phyloP scores from a whole-genome alignment of 1,140 invertebrate genomes.

The Sitodiplosis mosellana region DNA sequence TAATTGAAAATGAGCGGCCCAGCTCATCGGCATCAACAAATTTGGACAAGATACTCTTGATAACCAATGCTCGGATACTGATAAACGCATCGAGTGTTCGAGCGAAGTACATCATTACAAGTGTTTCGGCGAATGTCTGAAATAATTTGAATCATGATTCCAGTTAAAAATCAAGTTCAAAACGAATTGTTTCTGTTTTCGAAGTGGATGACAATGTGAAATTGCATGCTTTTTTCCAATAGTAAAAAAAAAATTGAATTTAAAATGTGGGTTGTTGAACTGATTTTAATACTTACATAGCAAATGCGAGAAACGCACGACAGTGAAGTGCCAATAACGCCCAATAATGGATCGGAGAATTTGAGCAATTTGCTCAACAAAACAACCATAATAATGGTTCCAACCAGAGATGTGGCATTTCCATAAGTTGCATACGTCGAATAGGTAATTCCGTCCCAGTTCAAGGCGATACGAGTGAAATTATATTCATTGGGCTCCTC shows the following conservation, averaged over 20 bases:
- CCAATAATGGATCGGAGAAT: conserved; percentile 18
- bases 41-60: conserved; percentile 21
- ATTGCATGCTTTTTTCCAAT: too few relatives aligned
- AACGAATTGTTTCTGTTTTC: neutral
- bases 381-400: conserved; percentile 21
- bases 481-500: neutral
- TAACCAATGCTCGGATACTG: conserved; percentile 18
- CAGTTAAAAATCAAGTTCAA: too few relatives aligned
- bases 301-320: conserved; percentile 16
- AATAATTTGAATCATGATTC: too few relatives aligned
- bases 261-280: too few relatives aligned
- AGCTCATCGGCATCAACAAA: conserved; percentile 20
- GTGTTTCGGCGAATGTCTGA: neutral
- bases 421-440: conserved; percentile 17
- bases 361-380: conserved; percentile 21
- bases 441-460: conserved; percentile 22
- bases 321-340: conserved; percentile 15
- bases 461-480: conserved; percentile 14
- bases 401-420: conserved; percentile 9
- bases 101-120: conserved; percentile 15
- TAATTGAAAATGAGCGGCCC: conserved; percentile 23
- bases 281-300: conserved; percentile 15
- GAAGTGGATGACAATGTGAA: too few relatives aligned
- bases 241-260: too few relatives aligned
- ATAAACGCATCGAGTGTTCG: conserved; percentile 21